Evolutionary conservation across 2,888 invertebrate genomes (phyloP).

Genomic region (Tethea ocularis): DNA sequence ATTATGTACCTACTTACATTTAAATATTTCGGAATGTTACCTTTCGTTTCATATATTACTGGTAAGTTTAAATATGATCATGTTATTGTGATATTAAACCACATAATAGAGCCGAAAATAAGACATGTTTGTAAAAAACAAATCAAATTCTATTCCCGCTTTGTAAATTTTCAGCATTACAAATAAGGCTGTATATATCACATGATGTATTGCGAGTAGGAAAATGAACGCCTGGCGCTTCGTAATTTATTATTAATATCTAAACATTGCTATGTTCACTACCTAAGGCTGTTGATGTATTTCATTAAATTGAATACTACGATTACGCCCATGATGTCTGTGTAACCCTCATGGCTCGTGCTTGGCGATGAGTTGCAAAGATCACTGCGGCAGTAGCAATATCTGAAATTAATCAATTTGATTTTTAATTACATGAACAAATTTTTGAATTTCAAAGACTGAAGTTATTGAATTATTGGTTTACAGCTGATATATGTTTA

Average conservation of each 20-base stretch:
- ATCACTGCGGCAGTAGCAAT: conserved; percentile 90
- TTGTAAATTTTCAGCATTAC: background rate
- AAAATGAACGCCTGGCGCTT: conserved; percentile 28
- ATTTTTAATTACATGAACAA: background rate
- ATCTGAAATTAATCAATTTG: conserved; percentile 61
- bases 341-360: conserved; percentile 76
- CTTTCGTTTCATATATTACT: background rate
- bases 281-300: conserved; percentile 82
- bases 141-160: background rate
- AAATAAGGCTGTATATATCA: conserved; percentile 25
- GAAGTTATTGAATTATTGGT: too few relatives aligned
- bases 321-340: conserved; percentile 85
- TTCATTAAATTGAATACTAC: conserved; percentile 86
- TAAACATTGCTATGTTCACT: conserved; percentile 35
- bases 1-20: too few relatives aligned
- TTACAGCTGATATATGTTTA: too few relatives aligned
- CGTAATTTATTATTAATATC: conserved; percentile 21
- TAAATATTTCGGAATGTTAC: background rate
- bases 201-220: conserved; percentile 41
- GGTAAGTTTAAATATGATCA: background rate
- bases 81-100: background rate
- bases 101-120: background rate
- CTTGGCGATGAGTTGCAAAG: conserved; percentile 87
- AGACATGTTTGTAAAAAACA: background rate
- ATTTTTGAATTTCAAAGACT: too few relatives aligned